A percentile compares a stretch with the other conserved stretches of the same genome.
phyloP scores from a whole-genome alignment of 2,888 invertebrate genomes.

The Watsonalla cultraria region DNA sequence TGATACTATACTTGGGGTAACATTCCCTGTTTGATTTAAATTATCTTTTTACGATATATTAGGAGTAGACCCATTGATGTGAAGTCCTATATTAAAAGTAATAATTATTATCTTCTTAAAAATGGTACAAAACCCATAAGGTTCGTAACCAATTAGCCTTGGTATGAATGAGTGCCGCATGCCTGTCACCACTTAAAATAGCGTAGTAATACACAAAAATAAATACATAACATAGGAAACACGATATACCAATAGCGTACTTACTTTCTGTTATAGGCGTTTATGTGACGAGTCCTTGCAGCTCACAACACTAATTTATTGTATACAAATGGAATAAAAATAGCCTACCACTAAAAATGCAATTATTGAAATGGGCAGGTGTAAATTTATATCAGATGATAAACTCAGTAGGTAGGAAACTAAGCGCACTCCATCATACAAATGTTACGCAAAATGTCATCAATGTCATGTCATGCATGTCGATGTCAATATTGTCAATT shows the following conservation, averaged over 20 bases:
- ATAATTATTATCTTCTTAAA: too few relatives aligned
- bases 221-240: constrained; percentile 12
- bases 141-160: background rate
- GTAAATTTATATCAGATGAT: constrained; percentile 25
- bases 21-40: too few relatives aligned
- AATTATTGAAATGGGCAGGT: constrained; percentile 8
- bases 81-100: too few relatives aligned
- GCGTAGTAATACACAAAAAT: constrained; percentile 36
- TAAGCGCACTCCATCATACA: background rate
- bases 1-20: too few relatives aligned
- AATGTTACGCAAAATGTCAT: too few relatives aligned
- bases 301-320: background rate
- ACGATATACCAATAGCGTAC: too few relatives aligned
- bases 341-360: constrained; percentile 4
- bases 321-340: background rate
- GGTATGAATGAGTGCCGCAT: constrained; percentile 1
- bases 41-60: too few relatives aligned
- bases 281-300: background rate
- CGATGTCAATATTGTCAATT: too few relatives aligned
- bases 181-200: constrained; percentile 67
- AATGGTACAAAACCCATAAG: background rate
- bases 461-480: too few relatives aligned
- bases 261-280: background rate
- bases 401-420: constrained; percentile 7
- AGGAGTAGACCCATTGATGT: too few relatives aligned